Base-by-base conservation (phyloP, 1,140 invertebrate species). In the Cyclargus thomasi region DNA sequence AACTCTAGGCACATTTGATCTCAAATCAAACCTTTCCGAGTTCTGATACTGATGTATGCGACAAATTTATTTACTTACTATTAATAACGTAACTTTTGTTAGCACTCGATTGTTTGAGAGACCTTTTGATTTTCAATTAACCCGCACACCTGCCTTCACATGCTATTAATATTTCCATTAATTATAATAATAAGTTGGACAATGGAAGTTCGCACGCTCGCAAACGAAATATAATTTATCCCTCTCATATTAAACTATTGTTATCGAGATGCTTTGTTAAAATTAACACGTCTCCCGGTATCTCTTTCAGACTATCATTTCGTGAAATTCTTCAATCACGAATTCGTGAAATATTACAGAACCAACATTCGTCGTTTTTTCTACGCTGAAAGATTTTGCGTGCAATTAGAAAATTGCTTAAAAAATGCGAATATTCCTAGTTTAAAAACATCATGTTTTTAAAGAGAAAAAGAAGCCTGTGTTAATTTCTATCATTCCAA, bases 211-310 rank as follows among this genome's bases (percentile, higher is more conserved):
- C 53, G 53, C 18, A 55, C n/a, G 53, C 11, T 16, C 53, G 18
- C 1, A 55, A 17, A 20, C 3, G 53, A 55, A 55, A 18, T 55
- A 17, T 55, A 55, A 55, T 20, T 17, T 55, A 20, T 55, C n/a
- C 18, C 53, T 20, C 53, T 55, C 16, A 55, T 14, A 55, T 55
- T 17, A 55, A 55, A 55, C 53, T 55, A 55, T 55, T 55, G 53
- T 55, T 55, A 55, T n/a, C 6, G 7, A 1, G 16, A 55, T 55
- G 18, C 53, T 20, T 55, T 14, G 17, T 55, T 20, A 20, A 55
- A 55, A 17, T 55, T 17, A 55, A 55, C 53, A 55, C 17, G 53
- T 55, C n/a, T 55, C 17, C 18, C 16, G 16, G n/a, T 0, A 55
- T 55, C 3, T 8, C 0, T 55, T 18, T n/a, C 18, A 7, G 53